A percentile compares a stretch with the other conserved stretches of the same genome.
Conservation (phyloP, 2,113 vertebrate species). For the Nyctibius bracteatus region DNA sequence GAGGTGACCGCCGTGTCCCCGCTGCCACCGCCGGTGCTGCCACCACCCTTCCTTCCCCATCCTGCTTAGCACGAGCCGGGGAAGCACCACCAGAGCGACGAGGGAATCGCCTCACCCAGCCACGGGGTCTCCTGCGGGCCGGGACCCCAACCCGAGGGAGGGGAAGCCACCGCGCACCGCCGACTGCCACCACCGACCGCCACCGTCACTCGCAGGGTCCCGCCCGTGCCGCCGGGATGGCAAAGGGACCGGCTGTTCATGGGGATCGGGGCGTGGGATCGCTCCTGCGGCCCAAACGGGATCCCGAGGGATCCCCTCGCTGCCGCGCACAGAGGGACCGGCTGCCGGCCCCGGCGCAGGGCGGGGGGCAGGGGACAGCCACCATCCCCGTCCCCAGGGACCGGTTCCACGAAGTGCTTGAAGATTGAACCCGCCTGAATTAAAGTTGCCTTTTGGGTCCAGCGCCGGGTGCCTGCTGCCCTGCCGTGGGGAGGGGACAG, state of each 20-base stretch:
- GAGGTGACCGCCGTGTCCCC: constrained; percentile 42
- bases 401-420: not conserved
- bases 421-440: not conserved
- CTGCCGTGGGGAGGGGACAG: not conserved
- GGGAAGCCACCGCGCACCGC: not conserved
- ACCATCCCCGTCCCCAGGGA: not conserved
- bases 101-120: not conserved
- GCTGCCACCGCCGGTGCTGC: fast-evolving
- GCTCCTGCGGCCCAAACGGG: not conserved
- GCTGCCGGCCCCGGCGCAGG: fast-evolving
- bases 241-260: fast-evolving
- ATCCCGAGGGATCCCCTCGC: not conserved
- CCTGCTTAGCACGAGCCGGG: not conserved
- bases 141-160: not conserved
- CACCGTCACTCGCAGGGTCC: not conserved
- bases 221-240: not conserved
- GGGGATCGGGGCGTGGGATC: not conserved
- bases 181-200: not conserved
- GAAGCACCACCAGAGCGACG: not conserved
- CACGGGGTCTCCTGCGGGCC: not conserved
- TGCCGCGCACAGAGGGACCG: not conserved
- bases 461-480: not conserved
- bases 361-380: not conserved
- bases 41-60: not conserved
- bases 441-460: constrained; percentile 28